phyloP scores from a whole-genome alignment of 2,113 vertebrate species.

The Oplegnathus fasciatus region DNA sequence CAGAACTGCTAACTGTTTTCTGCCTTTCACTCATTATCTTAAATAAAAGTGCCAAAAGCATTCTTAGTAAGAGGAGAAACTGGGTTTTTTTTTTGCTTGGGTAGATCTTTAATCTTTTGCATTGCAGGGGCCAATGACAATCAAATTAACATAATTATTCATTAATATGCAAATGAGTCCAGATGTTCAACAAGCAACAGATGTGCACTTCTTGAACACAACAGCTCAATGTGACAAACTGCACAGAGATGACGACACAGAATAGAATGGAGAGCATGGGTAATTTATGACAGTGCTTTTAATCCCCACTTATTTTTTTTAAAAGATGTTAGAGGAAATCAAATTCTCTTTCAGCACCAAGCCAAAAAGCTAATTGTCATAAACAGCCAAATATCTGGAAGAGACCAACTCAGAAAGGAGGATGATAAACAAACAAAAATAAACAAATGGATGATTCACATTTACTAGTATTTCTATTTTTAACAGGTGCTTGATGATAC shows the following conservation, averaged over 20 bases:
- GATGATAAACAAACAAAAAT: neutral
- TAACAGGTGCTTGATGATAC: neutral
- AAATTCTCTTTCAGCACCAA: conserved; percentile 24
- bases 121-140: conserved; percentile 71
- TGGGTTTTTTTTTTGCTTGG: conserved; percentile 42
- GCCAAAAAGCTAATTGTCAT: conserved; percentile 19
- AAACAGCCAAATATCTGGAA: conserved; percentile 15
- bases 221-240: conserved; percentile 74
- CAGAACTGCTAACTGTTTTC: neutral
- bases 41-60: conserved; percentile 19
- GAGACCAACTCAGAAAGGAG: neutral
- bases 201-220: conserved; percentile 78
- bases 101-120: conserved; percentile 71
- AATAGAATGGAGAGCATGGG: conserved; percentile 17
- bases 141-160: conserved; percentile 86
- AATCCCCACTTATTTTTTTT: conserved; percentile 31
- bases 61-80: conserved; percentile 41
- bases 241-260: conserved; percentile 35
- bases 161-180: conserved; percentile 86
- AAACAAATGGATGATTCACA: conserved; percentile 26
- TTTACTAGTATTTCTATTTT: neutral
- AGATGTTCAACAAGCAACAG: conserved; percentile 85
- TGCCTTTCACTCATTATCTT: conserved; percentile 17
- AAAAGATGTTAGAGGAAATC: conserved; percentile 17
- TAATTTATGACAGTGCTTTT: conserved; percentile 56